phyloP scores from a whole-genome alignment of 2,113 vertebrate genomes.

The Hippopotamus amphibius region DNA sequence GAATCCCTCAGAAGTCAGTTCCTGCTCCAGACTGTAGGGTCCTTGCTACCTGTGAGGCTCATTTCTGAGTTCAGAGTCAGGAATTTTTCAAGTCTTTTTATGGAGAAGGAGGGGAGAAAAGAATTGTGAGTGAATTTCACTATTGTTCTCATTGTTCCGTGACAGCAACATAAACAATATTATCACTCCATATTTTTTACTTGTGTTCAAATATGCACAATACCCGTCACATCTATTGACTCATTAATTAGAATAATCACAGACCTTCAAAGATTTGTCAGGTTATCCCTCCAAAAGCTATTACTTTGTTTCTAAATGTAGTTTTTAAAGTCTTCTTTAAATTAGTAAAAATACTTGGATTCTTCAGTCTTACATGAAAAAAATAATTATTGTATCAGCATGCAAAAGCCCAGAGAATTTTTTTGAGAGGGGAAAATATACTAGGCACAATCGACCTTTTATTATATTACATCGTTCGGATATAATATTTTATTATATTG shows the following conservation, averaged over 20 bases:
- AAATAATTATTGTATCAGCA: neutral
- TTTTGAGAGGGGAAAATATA: neutral
- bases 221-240: neutral
- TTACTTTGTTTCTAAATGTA: neutral
- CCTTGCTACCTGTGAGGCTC: neutral
- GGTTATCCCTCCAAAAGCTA: neutral
- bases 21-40: neutral
- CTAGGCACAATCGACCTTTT: neutral
- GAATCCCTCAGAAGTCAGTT: neutral
- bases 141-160: neutral
- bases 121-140: neutral
- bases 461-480: too few species aligned
- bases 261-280: neutral
- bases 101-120: neutral
- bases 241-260: neutral
- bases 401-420: neutral
- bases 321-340: neutral
- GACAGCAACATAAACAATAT: neutral
- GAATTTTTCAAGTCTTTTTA: neutral
- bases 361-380: neutral
- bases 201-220: neutral
- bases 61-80: neutral
- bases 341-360: neutral
- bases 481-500: too few species aligned
- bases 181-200: neutral